Percentiles rank a stretch among this genome's conserved stretches.
phyloP scores from a whole-genome alignment of 2,797 vertebrate species.

The Momotus momota region DNA sequence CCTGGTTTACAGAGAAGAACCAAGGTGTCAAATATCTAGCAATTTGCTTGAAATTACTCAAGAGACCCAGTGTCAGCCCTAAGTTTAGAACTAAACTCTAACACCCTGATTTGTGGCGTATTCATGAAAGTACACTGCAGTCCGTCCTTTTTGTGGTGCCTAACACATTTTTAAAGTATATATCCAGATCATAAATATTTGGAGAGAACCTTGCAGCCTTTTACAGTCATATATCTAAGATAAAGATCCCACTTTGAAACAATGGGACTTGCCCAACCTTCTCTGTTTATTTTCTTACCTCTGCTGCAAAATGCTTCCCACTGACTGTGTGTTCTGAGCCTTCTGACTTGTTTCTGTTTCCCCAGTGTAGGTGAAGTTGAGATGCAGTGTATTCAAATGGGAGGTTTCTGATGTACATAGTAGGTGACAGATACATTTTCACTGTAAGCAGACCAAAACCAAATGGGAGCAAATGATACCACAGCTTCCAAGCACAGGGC shows the following conservation, averaged over 20 bases:
- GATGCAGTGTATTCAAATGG: constrained; percentile 86
- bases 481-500: neutral
- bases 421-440: constrained; percentile 84
- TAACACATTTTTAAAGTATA: neutral
- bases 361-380: constrained; percentile 97
- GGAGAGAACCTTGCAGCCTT: neutral
- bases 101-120: neutral
- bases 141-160: neutral
- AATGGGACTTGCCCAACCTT: neutral
- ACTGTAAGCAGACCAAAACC: constrained; percentile 80
- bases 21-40: neutral
- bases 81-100: neutral
- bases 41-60: neutral
- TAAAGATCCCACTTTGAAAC: neutral
- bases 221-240: neutral
- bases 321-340: constrained; percentile 92
- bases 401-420: constrained; percentile 87
- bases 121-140: fast-evolving
- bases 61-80: neutral
- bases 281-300: constrained; percentile 81
- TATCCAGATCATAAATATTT: neutral
- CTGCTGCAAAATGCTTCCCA: constrained; percentile 89
- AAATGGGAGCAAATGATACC: neutral
- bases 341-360: constrained; percentile 77
- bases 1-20: neutral